Percentiles rank a stretch among this genome's conserved stretches.
Conservation (phyloP, 2,113 vertebrate genomes). For the Peromyscus maniculatus region DNA sequence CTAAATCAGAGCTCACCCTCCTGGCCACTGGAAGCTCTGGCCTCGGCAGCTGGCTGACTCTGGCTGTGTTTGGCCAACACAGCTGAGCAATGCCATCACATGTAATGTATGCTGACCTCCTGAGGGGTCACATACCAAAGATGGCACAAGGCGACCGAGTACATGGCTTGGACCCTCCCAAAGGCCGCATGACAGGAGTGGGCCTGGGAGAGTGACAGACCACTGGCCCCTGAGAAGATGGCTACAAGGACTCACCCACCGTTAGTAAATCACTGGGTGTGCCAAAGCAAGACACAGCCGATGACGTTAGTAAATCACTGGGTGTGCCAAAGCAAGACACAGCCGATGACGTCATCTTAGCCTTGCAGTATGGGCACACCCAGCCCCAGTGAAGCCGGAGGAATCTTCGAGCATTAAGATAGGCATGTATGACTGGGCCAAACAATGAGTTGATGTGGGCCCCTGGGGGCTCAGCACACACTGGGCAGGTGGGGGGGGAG, state of each 20-base stretch:
- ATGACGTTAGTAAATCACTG: not conserved
- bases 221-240: not conserved
- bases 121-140: not conserved
- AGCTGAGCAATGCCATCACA: not conserved
- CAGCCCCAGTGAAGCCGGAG: not conserved
- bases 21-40: not conserved
- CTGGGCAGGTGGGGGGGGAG: not conserved
- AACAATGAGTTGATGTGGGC: not conserved
- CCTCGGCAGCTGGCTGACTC: not conserved
- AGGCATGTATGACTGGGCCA: not conserved
- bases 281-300: too few species aligned
- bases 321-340: not conserved
- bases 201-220: not conserved
- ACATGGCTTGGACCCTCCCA: not conserved
- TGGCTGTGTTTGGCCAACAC: not conserved
- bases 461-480: not conserved
- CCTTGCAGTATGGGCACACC: not conserved
- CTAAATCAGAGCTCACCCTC: not conserved
- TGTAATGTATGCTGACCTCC: not conserved
- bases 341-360: not conserved
- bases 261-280: not conserved
- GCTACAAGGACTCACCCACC: not conserved
- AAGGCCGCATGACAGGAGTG: not conserved
- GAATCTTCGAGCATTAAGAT: not conserved
- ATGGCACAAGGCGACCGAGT: not conserved